Conservation (phyloP, 2,113 vertebrate species). For the Apteryx owenii region DNA sequence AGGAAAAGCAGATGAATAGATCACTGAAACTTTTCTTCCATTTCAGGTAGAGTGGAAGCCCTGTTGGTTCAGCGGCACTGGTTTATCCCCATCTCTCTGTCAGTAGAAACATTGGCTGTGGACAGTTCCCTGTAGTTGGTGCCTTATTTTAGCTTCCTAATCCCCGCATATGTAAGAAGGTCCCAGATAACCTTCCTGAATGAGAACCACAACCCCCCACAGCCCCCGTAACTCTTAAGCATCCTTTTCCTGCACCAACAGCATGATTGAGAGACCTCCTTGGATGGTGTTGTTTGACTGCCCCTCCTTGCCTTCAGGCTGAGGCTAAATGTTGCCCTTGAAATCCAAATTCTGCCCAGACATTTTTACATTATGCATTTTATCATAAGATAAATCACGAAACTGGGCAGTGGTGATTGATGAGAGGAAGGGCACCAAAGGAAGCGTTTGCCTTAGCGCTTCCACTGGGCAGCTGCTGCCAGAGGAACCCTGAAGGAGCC, state of each 20-base stretch:
- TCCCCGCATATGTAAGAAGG: neutral
- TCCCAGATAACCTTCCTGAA: neutral
- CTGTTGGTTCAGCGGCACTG: neutral
- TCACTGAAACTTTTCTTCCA: neutral
- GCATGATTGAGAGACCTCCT: fast-evolving
- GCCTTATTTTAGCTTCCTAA: neutral
- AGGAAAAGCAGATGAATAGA: neutral
- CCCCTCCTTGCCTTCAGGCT: neutral
- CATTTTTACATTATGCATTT: neutral
- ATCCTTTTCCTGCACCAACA: neutral
- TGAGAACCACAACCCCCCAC: fast-evolving
- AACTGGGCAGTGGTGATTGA: neutral
- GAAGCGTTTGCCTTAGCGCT: neutral
- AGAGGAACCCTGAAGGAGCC: neutral
- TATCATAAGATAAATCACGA: neutral
- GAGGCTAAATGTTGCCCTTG: neutral
- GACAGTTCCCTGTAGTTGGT: neutral
- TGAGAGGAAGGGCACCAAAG: neutral
- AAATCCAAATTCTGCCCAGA: neutral
- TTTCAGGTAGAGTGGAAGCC: neutral
- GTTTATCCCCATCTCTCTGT: neutral
- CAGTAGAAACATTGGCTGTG: neutral
- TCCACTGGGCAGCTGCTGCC: neutral
- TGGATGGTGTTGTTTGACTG: neutral
- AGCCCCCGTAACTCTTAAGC: neutral